Base-by-base conservation (phyloP, 1,140 invertebrate genomes). In the Trachelipus rathkii region DNA sequence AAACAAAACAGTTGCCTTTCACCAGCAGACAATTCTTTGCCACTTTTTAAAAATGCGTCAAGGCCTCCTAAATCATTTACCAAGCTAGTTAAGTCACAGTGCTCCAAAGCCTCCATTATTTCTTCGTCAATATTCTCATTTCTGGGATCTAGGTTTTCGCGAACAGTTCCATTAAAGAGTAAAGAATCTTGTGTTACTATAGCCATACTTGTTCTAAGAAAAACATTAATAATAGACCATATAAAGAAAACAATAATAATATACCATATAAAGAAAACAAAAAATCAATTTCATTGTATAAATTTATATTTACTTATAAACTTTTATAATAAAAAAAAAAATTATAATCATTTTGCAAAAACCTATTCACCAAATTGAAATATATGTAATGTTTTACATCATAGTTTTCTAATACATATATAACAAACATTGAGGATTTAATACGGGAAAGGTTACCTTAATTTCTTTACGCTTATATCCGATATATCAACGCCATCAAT, bases 141-240 rank as follows among this genome's bases (percentile, higher is more conserved):
- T 71, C 75, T 45, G 0, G 96, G 95, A 86, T 97, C 95, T 46
- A 98, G 85, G 87, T 99, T 99, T 82, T 96, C 92, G 74, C 93
- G 87, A 15, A 98, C 86, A 3, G 90, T 92, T 1, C 95, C 95
- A 83, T 87, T 87, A 85, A 97, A 98, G 66, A 98, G 86, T 84
- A 98, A 95, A 9, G 96, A 94, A 84, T 95, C 93, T 86, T 99
- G 97, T 0, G 96, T 94, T 82, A 98, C 96, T 79, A 97, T 91
- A 21, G 93, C 93, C 74, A 99, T 85, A 15, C 91, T 88, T 8
- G 92, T 92, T 80, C 94, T 93, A 82, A 13, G 85, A 84, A 53
- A 11, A 67, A 78, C 8, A 79, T 69, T 23, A 60, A 44, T 10
- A 44, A 74, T 24, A 72, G n/a, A n/a, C n/a, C n/a, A n/a, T n/a